These are phyloP conservation scores for Nebria brevicollis DNA, from an alignment of 2,888 invertebrate species.

Conservation along the genomic window DNA sequence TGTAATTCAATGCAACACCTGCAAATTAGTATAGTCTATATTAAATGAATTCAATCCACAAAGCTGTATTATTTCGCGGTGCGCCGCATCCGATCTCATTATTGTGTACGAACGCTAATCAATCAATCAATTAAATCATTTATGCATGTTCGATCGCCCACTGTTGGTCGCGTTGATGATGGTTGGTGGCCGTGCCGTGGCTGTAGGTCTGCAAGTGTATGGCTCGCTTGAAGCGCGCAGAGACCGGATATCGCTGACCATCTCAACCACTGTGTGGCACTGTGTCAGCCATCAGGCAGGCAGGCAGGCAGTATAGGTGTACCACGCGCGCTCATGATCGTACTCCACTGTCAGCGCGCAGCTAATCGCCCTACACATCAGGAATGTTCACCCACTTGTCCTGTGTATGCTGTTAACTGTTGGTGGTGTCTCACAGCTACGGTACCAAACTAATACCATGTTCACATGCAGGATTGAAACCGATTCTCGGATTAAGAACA, in stretches of 20 bases:
- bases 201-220: constrained; percentile 24
- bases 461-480: neutral
- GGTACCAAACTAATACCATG: neutral
- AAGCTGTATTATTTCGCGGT: neutral
- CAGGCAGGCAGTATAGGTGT: neutral
- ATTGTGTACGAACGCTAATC: constrained; percentile 10
- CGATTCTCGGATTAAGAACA: neutral
- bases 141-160: constrained; percentile 13
- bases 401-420: neutral
- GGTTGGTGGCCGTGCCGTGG: constrained; percentile 15
- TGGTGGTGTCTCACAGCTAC: neutral
- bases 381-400: constrained; percentile 57
- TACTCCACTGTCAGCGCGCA: constrained; percentile 42
- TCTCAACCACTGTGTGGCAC: constrained; percentile 42
- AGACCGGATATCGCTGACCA: constrained; percentile 24
- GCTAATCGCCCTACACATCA: constrained; percentile 58
- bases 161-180: neutral
- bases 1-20: neutral
- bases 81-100: neutral
- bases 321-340: constrained; percentile 37
- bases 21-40: neutral
- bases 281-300: constrained; percentile 26
- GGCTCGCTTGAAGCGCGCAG: neutral
- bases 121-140: constrained; percentile 19
- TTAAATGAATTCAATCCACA: neutral